Conservation (phyloP, 2,113 vertebrate species). For the Mungos mungo region DNA sequence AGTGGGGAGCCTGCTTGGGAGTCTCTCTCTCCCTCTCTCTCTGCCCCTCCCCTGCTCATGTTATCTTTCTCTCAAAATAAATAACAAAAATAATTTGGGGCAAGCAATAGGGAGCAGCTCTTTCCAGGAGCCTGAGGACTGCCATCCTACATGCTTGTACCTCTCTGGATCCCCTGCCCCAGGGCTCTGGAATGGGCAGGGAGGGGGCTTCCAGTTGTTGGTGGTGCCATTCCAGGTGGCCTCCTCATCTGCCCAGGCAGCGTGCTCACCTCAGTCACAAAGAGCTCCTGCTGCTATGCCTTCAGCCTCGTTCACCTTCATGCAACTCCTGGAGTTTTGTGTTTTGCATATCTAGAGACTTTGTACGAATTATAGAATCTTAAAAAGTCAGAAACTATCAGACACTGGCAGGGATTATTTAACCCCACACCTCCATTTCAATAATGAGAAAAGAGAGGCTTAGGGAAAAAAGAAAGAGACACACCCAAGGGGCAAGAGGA, state of each 20-base stretch:
- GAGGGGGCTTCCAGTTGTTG: neutral
- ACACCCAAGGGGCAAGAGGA: neutral
- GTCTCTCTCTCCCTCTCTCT: too few species aligned
- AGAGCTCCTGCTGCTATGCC: neutral
- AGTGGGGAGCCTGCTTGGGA: too few species aligned
- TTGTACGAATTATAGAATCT: slow-evolving; percentile 22
- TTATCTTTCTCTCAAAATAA: too few species aligned
- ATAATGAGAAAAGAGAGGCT: neutral
- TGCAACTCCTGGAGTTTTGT: slow-evolving; percentile 9
- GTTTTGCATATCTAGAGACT: neutral
- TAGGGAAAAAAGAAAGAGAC: neutral
- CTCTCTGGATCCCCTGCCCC: neutral
- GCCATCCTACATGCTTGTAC: neutral
- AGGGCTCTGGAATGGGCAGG: neutral
- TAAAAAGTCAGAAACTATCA: slow-evolving; percentile 5
- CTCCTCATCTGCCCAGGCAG: neutral
- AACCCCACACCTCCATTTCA: neutral
- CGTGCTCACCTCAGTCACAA: neutral
- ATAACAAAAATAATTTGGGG: neutral
- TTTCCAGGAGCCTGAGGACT: neutral
- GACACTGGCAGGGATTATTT: neutral
- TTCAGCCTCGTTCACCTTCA: neutral
- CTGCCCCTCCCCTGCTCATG: too few species aligned
- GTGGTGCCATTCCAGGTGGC: neutral
- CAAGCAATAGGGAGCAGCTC: neutral